Conservation (phyloP, 2,113 vertebrate species). For the Rousettus leschenaultii region DNA sequence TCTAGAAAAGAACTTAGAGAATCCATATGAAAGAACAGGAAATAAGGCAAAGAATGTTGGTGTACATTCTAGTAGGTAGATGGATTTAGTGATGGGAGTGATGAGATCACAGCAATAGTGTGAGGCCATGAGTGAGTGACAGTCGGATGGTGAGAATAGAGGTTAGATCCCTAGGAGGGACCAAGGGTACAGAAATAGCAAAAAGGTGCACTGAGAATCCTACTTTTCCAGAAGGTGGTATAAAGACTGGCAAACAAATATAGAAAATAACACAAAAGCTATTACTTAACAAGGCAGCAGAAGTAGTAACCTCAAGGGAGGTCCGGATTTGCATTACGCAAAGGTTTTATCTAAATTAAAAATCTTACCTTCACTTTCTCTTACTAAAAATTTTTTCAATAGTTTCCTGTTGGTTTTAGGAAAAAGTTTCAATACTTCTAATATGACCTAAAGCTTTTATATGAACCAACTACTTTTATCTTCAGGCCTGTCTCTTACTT, state of each 20-base stretch:
- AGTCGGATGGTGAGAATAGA: background rate
- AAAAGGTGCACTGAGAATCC: accelerated
- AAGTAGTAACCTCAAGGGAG: background rate
- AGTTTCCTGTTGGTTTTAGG: background rate
- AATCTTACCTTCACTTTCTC: background rate
- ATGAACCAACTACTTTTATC: background rate
- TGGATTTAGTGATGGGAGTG: no score
- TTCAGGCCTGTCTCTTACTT: background rate
- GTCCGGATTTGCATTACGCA: background rate
- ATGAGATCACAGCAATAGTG: background rate
- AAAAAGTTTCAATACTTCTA: background rate
- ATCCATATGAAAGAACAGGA: no score
- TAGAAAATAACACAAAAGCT: background rate
- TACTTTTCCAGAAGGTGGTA: background rate
- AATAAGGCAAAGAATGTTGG: no score
- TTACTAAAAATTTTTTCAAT: background rate
- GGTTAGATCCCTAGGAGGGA: background rate
- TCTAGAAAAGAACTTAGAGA: no score
- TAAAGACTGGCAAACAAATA: background rate
- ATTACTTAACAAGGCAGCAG: background rate
- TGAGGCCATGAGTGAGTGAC: background rate
- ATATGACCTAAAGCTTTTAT: no score
- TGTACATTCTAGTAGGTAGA: no score
- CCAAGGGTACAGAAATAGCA: background rate
- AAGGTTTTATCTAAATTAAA: background rate